Percentiles rank a stretch among this genome's conserved stretches.
Evolutionary conservation across 2,888 invertebrate species (phyloP).

Genomic region (Dasysyrphus tricinctus): DNA sequence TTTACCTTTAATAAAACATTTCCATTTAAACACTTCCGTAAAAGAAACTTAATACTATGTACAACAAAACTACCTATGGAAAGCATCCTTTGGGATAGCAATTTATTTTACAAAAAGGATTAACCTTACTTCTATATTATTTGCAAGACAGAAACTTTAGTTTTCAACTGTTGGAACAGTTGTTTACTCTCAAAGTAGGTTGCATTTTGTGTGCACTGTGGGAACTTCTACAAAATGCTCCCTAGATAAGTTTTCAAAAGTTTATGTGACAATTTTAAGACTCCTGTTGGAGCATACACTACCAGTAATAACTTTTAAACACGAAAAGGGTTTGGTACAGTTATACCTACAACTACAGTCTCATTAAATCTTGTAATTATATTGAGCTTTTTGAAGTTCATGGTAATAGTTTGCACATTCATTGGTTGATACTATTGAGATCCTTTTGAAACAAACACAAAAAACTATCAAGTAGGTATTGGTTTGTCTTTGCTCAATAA

Average conservation of each 20-base stretch:
- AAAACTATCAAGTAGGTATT: neutral
- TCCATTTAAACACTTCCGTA: neutral
- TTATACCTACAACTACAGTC: neutral
- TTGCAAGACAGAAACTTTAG: neutral
- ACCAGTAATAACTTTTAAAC: neutral
- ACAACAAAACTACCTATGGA: neutral
- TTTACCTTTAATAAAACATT: neutral
- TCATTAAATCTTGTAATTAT: neutral
- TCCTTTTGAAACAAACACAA: neutral
- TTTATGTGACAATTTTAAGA: constrained; percentile 19
- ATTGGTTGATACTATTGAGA: neutral
- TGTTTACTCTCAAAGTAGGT: neutral
- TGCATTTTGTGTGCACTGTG: constrained; percentile 11
- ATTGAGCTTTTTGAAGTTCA: neutral
- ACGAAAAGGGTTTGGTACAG: neutral
- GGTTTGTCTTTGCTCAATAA: neutral
- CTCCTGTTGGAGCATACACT: neutral
- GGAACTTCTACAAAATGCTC: neutral
- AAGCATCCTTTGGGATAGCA: neutral
- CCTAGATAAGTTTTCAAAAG: constrained; percentile 4
- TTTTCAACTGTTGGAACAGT: neutral
- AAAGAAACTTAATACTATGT: neutral
- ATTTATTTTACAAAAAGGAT: constrained; percentile 1
- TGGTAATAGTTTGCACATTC: neutral
- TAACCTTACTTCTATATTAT: neutral